phyloP scores from a whole-genome alignment of 2,113 vertebrate genomes.

The Lasiurus borealis region DNA sequence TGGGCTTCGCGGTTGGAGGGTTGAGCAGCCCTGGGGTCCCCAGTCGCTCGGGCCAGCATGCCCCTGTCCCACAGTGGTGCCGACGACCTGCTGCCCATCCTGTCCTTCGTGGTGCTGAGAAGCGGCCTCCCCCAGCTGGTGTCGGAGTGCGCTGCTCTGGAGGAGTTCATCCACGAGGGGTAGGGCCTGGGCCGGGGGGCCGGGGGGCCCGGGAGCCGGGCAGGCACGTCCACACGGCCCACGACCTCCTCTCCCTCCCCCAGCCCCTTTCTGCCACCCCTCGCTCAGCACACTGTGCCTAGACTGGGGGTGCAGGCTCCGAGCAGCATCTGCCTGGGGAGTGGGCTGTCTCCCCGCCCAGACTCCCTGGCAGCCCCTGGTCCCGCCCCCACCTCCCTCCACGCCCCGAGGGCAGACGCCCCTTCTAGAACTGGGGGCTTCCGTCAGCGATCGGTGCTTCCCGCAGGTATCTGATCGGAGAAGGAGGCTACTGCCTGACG shows the following conservation, averaged over 20 bases:
- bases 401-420: neutral
- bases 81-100: slow-evolving; percentile 95
- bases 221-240: accelerated
- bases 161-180: slow-evolving; percentile 98
- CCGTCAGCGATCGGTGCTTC: too few relatives aligned
- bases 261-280: neutral
- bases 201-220: neutral
- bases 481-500: slow-evolving; percentile 97
- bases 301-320: neutral
- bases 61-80: slow-evolving; percentile 89
- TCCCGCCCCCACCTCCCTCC: neutral
- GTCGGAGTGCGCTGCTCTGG: slow-evolving; percentile 94
- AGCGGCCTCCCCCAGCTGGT: slow-evolving; percentile 94
- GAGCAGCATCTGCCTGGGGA: neutral
- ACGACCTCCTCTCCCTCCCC: neutral
- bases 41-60: neutral
- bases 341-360: neutral
- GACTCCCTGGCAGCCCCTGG: neutral
- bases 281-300: neutral
- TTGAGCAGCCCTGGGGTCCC: accelerated
- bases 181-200: slow-evolving; percentile 80
- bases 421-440: neutral
- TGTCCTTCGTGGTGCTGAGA: slow-evolving; percentile 94
- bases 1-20: neutral
- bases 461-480: slow-evolving; percentile 94